phyloP scores from a whole-genome alignment of 2,888 invertebrate genomes.

The Temnothorax rugatulus region DNA sequence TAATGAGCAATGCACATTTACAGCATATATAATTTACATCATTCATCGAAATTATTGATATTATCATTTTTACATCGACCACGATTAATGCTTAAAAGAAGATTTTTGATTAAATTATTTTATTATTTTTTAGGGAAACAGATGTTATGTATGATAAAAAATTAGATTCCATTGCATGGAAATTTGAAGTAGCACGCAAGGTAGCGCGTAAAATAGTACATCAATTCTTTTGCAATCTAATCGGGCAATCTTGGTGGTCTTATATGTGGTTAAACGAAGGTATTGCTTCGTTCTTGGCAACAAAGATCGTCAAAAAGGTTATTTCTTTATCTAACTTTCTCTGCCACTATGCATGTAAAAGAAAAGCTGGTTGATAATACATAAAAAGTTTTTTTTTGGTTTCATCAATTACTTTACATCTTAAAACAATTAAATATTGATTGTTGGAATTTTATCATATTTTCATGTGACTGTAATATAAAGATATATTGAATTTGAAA shows the following conservation, averaged over 20 bases:
- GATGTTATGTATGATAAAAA: not conserved
- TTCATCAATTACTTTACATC: not conserved
- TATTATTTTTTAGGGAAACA: conserved; percentile 12
- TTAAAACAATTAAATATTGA: too few relatives aligned
- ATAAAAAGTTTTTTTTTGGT: not conserved
- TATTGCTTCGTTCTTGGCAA: not conserved
- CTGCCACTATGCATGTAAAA: not conserved
- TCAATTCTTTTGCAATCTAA: not conserved
- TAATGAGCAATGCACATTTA: too few relatives aligned
- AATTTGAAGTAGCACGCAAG: not conserved
- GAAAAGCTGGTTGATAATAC: not conserved
- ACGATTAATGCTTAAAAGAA: too few relatives aligned
- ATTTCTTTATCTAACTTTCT: not conserved
- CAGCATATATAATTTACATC: too few relatives aligned
- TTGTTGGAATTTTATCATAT: too few relatives aligned
- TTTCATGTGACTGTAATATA: too few relatives aligned
- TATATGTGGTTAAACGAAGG: conserved; percentile 14
- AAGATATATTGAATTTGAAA: too few relatives aligned
- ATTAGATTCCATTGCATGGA: not conserved
- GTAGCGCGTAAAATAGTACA: not conserved
- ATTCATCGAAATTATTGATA: too few relatives aligned
- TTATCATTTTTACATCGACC: too few relatives aligned
- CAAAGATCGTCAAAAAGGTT: not conserved
- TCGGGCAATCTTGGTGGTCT: not conserved
- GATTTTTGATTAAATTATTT: not conserved